A percentile compares a stretch with the other conserved stretches of the same genome.
Evolutionary conservation across 2,797 vertebrate genomes (phyloP).

Genomic region (Arremon brunneinucha): DNA sequence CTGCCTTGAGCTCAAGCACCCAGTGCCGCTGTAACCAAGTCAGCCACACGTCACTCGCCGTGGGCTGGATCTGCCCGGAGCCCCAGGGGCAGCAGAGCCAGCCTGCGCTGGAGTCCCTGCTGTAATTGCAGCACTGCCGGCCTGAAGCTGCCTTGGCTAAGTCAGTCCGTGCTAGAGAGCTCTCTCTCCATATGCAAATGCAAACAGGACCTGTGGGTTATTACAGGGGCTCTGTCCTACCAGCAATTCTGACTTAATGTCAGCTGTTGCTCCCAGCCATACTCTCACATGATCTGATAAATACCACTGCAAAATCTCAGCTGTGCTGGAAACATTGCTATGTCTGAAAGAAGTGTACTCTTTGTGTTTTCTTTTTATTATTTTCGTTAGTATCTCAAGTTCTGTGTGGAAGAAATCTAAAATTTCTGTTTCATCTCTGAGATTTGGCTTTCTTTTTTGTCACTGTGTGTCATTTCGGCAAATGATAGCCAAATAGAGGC

Average conservation of each 20-base stretch:
- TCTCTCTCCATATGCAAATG: neutral
- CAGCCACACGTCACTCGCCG: accelerated
- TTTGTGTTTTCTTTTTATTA: neutral
- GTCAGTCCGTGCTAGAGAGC: neutral
- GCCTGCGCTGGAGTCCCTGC: accelerated
- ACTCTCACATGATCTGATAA: neutral
- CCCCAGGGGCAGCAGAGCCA: neutral
- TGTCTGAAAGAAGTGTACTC: neutral
- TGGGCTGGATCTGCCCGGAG: neutral
- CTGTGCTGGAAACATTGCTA: neutral
- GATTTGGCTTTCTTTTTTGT: neutral
- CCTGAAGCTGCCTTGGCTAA: neutral
- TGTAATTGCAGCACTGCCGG: neutral
- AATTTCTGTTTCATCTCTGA: neutral
- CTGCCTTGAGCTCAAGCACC: neutral
- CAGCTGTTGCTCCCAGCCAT: neutral
- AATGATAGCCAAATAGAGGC: neutral
- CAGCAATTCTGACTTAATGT: neutral
- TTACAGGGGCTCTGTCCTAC: neutral
- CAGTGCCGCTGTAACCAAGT: neutral
- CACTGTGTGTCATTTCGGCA: neutral
- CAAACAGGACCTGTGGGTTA: neutral
- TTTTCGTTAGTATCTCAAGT: neutral
- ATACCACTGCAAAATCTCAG: neutral
- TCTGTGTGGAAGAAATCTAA: neutral